These are phyloP conservation scores for Drosophila kanekoi DNA, from an alignment of 2,888 invertebrate species.

Conservation along the genomic window DNA sequence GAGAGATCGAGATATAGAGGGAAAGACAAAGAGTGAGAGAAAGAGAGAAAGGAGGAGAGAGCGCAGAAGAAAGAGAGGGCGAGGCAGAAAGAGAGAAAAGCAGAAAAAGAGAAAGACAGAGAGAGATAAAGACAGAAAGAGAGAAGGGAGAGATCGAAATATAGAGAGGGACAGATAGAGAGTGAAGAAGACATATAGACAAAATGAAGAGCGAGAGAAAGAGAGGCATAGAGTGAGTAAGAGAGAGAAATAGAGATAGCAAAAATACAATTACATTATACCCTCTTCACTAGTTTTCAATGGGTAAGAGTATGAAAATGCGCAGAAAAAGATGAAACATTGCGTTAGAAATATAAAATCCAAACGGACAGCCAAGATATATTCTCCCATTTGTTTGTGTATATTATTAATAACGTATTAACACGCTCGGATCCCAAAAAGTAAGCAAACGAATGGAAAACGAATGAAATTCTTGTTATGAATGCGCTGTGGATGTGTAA, in stretches of 20 bases:
- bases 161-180: neutral
- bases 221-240: neutral
- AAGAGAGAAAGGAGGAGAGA: too few species aligned
- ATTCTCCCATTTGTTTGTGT: slow-evolving; percentile 51
- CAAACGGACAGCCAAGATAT: slow-evolving; percentile 43
- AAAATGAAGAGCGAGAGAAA: neutral
- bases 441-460: slow-evolving; percentile 35
- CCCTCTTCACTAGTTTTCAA: neutral
- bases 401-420: slow-evolving; percentile 76
- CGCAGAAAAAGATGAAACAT: slow-evolving; percentile 39
- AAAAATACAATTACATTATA: neutral
- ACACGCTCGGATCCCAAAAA: slow-evolving; percentile 58
- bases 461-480: slow-evolving; percentile 54
- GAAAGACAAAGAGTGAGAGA: neutral
- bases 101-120: too few species aligned
- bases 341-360: slow-evolving; percentile 34
- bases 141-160: neutral
- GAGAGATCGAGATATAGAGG: neutral
- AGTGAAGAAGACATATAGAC: too few species aligned
- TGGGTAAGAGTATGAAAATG: slow-evolving; percentile 35
- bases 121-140: neutral
- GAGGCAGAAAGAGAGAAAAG: too few species aligned
- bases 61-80: too few species aligned
- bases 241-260: neutral
- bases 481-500: slow-evolving; percentile 73